These are phyloP conservation scores for Leptogaster cylindrica DNA, from an alignment of 2,888 invertebrate genomes.

Conservation along the genomic window DNA sequence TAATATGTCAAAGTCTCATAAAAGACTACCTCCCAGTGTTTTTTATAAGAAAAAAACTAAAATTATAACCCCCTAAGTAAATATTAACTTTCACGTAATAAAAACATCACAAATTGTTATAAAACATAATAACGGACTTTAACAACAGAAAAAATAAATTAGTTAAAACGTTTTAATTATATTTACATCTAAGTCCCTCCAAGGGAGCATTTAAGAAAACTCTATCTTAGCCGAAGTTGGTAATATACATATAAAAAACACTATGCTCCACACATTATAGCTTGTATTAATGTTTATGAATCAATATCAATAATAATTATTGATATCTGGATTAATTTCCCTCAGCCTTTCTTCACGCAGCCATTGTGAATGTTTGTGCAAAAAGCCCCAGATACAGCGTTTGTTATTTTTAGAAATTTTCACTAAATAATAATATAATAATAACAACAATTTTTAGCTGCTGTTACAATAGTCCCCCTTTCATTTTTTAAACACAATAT, in stretches of 20 bases:
- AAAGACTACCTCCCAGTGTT: conserved; percentile 30
- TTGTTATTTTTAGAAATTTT: too few relatives aligned
- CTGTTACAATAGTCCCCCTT: too few relatives aligned
- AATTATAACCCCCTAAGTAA: conserved; percentile 35
- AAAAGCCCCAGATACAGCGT: too few relatives aligned
- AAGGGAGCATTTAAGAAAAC: conserved; percentile 25
- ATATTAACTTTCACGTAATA: conserved; percentile 34
- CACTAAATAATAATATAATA: too few relatives aligned
- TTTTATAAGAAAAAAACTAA: conserved; percentile 31
- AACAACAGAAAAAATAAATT: conserved; percentile 40
- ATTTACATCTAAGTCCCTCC: conserved; percentile 36
- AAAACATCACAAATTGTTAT: conserved; percentile 39
- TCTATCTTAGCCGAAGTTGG: conserved; percentile 23
- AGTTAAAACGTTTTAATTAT: conserved; percentile 36
- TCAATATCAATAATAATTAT: conserved; percentile 21
- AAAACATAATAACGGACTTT: conserved; percentile 37
- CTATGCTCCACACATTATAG: conserved; percentile 1
- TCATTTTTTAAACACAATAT: too few relatives aligned
- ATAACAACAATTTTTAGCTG: too few relatives aligned
- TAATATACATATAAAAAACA: conserved; percentile 32
- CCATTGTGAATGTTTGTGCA: conserved; percentile 3
- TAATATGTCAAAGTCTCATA: conserved; percentile 22
- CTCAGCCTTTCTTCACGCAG: neutral
- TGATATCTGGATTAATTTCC: conserved; percentile 13
- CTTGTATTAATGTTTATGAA: conserved; percentile 13